Evolutionary conservation across 2,888 invertebrate genomes (phyloP).

Genomic region (Calephelis perditalis): DNA sequence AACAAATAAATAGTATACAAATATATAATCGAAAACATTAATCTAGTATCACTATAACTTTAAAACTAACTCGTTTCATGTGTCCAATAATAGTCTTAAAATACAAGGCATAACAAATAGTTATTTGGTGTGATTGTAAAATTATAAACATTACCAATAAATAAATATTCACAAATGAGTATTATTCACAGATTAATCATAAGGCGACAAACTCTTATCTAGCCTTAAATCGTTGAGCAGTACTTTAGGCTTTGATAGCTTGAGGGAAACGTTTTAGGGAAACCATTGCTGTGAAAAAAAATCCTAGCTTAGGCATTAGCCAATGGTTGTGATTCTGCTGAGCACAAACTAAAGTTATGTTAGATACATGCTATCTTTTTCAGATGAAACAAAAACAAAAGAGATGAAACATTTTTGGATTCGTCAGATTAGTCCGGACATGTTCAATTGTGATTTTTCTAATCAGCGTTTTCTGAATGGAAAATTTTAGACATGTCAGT

Average conservation of each 20-base stretch:
- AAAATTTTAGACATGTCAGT: too few relatives aligned
- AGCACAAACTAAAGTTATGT: too few relatives aligned
- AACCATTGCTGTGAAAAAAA: too few relatives aligned
- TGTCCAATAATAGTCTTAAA: constrained; percentile 25
- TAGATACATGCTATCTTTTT: too few relatives aligned
- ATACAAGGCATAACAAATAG: constrained; percentile 25
- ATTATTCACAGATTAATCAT: not conserved
- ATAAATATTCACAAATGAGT: not conserved
- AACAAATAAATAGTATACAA: constrained; percentile 71
- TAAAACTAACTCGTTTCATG: constrained; percentile 40
- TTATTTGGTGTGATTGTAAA: constrained; percentile 23
- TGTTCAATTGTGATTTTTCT: too few relatives aligned
- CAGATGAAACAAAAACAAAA: too few relatives aligned
- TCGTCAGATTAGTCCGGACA: too few relatives aligned
- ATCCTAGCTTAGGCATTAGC: too few relatives aligned
- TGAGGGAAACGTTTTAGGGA: too few relatives aligned
- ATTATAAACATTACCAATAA: constrained; percentile 3
- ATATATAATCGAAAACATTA: constrained; percentile 63
- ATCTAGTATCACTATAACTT: constrained; percentile 71
- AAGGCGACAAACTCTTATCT: not conserved
- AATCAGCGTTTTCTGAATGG: too few relatives aligned
- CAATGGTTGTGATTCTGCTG: too few relatives aligned
- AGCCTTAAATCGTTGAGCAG: not conserved
- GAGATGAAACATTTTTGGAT: too few relatives aligned
- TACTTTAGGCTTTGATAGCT: not conserved